Conservation (phyloP, 2,888 invertebrate species). For the Ornithoptera priamus region DNA sequence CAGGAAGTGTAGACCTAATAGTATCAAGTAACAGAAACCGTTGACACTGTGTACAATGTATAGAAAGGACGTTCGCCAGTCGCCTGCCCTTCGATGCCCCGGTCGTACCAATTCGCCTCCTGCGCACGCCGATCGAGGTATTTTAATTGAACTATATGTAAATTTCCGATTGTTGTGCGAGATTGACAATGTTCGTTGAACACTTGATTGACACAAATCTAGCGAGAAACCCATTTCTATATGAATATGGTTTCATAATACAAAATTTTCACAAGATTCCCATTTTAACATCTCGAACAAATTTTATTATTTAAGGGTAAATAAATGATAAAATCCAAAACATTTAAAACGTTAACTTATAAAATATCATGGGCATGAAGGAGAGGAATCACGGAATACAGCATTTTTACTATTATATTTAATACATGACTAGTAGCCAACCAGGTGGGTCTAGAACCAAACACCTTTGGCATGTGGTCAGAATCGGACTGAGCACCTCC, state of each 20-base stretch:
- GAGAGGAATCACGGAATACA: no score
- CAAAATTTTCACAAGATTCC: no score
- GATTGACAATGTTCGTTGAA: constrained; percentile 22
- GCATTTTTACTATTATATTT: no score
- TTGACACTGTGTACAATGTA: constrained; percentile 29
- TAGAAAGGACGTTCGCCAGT: constrained; percentile 43
- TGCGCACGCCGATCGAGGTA: constrained; percentile 15
- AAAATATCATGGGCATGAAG: no score
- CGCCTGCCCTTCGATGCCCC: constrained; percentile 41
- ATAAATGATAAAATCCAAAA: no score
- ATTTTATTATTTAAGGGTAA: no score
- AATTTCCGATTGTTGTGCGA: constrained; percentile 29
- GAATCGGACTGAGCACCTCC: no score
- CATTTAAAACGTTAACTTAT: no score
- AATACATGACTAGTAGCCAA: no score
- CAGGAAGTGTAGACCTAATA: not conserved
- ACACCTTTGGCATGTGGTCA: no score
- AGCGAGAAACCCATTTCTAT: constrained; percentile 11
- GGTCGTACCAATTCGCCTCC: constrained; percentile 25
- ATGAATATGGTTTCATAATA: not conserved
- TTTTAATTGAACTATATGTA: constrained; percentile 31
- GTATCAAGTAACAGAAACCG: not conserved
- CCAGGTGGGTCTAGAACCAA: no score
- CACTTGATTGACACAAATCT: constrained; percentile 24
- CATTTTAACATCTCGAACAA: no score